Percentiles rank a stretch among this genome's conserved stretches.
These are phyloP conservation scores for Ciconia boyciana DNA, from an alignment of 2,113 vertebrate species.

Conservation along the genomic window DNA sequence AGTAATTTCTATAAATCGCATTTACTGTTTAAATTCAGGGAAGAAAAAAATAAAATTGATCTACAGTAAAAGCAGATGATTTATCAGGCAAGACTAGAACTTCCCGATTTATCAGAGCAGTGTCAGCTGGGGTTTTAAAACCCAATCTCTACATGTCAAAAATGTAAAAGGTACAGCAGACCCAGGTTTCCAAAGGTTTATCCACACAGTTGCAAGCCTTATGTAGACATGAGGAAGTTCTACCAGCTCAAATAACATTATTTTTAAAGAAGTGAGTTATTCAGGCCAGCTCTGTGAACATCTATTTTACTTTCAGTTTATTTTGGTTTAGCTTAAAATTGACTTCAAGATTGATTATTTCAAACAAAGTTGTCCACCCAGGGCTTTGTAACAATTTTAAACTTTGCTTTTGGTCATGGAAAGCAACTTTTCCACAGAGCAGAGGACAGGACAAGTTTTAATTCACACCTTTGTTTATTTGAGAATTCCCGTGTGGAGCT, in stretches of 20 bases:
- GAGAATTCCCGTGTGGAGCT: background rate
- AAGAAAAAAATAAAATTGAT: background rate
- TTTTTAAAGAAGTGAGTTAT: background rate
- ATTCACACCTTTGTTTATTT: constrained; percentile 19
- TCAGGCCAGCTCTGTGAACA: background rate
- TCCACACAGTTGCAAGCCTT: background rate
- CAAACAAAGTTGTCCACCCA: background rate
- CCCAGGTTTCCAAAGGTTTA: background rate
- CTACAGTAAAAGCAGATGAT: background rate
- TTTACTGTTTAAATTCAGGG: background rate
- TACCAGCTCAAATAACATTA: background rate
- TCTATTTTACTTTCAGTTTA: background rate
- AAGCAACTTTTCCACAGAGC: background rate
- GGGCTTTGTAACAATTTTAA: background rate
- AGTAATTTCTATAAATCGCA: background rate
- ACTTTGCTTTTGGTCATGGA: background rate
- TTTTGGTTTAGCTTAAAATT: background rate
- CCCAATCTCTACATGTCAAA: background rate
- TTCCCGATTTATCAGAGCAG: background rate
- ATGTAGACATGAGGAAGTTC: background rate
- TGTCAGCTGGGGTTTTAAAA: background rate
- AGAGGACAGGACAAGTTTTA: background rate
- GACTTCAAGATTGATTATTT: background rate
- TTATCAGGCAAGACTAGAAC: background rate
- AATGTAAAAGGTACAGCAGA: background rate